Percentiles rank a stretch among this genome's conserved stretches.
Evolutionary conservation across 2,888 invertebrate genomes (phyloP).

Genomic region (Oligia latruncula): DNA sequence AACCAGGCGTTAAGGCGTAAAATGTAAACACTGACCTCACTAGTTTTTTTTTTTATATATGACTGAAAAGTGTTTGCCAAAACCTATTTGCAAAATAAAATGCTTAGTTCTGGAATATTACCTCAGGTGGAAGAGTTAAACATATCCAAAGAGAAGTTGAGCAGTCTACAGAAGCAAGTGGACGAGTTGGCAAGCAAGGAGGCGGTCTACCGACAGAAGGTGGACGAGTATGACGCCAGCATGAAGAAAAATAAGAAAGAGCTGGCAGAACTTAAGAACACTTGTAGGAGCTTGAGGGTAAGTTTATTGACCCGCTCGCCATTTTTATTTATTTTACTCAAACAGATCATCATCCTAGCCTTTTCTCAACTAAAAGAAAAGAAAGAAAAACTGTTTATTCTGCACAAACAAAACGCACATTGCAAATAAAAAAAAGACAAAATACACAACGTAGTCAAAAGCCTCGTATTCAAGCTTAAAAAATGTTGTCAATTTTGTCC

Average conservation of each 20-base stretch:
- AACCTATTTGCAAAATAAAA: background rate
- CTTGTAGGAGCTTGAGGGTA: slow-evolving; percentile 74
- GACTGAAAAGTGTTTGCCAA: background rate
- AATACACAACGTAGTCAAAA: too few species aligned
- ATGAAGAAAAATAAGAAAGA: slow-evolving; percentile 75
- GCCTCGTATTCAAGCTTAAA: too few species aligned
- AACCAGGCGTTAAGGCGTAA: background rate
- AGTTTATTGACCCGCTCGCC: background rate
- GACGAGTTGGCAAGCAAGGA: slow-evolving; percentile 72
- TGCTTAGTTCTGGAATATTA: background rate
- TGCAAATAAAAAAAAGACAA: too few species aligned
- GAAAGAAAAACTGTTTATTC: too few species aligned
- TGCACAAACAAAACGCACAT: too few species aligned
- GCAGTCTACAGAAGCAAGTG: slow-evolving; percentile 74
- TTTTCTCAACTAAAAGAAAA: too few species aligned
- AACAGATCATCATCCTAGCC: too few species aligned
- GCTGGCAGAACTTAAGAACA: slow-evolving; percentile 61
- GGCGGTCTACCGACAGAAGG: slow-evolving; percentile 73
- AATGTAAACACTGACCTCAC: background rate
- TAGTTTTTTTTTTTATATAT: background rate
- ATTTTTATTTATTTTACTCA: background rate
- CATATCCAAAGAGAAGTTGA: slow-evolving; percentile 76
- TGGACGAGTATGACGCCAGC: slow-evolving; percentile 79
- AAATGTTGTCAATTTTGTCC: too few species aligned
- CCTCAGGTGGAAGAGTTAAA: slow-evolving; percentile 81